These are phyloP conservation scores for Drosophila diplacantha DNA, from an alignment of 2,888 invertebrate species.

Conservation along the genomic window DNA sequence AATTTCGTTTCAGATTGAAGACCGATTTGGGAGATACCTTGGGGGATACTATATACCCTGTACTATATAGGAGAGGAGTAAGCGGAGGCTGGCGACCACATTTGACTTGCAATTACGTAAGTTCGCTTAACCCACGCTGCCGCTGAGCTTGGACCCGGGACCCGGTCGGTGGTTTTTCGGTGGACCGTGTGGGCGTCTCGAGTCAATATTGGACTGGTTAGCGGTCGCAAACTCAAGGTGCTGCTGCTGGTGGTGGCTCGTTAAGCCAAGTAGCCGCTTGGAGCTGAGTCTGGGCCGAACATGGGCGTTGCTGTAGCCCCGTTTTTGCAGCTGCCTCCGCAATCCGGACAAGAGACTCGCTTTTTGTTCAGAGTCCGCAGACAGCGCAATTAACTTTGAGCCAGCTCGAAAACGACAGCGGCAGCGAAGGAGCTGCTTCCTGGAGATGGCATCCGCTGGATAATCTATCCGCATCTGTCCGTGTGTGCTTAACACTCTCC, in stretches of 20 bases:
- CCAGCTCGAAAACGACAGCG: constrained; percentile 33
- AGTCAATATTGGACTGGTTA: constrained; percentile 37
- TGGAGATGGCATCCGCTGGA: constrained; percentile 35
- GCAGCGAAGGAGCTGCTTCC: constrained; percentile 26
- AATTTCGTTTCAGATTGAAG: constrained; percentile 15
- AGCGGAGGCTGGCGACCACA: constrained; percentile 8
- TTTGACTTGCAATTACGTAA: constrained; percentile 39
- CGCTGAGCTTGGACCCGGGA: constrained; percentile 7
- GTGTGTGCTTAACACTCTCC: constrained; percentile 53
- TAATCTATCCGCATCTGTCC: constrained; percentile 36
- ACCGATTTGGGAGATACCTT: constrained; percentile 13
- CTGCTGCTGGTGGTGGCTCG: constrained; percentile 19
- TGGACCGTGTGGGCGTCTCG: constrained; percentile 20
- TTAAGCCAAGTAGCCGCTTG: constrained; percentile 35
- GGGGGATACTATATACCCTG: background rate
- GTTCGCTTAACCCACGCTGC: constrained; percentile 32
- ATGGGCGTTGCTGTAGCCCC: constrained; percentile 28
- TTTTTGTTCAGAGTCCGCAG: constrained; percentile 35
- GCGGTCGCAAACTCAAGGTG: constrained; percentile 22
- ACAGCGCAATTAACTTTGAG: constrained; percentile 38
- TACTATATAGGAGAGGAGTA: background rate
- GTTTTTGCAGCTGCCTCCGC: constrained; percentile 25
- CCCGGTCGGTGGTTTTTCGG: constrained; percentile 20
- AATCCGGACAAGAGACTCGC: constrained; percentile 54
- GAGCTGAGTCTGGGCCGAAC: constrained; percentile 33